Evolutionary conservation across 2,113 vertebrate genomes (phyloP).

Genomic region (Pseudolaguvia tuberculata): DNA sequence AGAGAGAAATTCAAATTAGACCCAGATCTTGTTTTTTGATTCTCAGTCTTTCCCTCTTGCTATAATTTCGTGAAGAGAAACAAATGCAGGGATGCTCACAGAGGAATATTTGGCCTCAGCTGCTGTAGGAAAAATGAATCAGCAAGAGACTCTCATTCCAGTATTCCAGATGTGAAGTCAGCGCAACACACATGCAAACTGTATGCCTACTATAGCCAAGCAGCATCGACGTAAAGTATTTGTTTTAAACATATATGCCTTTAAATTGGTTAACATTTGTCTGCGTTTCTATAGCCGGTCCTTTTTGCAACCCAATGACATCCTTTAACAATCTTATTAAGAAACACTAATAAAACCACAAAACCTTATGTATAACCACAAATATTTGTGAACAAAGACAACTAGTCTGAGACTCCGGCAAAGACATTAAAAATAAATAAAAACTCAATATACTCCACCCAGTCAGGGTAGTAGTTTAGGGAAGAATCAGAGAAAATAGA

Average conservation of each 20-base stretch:
- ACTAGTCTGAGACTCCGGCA: not conserved
- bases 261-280: not conserved
- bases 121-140: constrained; percentile 41
- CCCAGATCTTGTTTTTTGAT: constrained; percentile 43
- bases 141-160: constrained; percentile 37
- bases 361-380: not conserved
- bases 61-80: constrained; percentile 45
- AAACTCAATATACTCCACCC: not conserved
- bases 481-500: not conserved
- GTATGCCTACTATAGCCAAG: constrained; percentile 19
- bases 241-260: not conserved
- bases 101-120: constrained; percentile 37
- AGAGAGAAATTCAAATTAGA: constrained; percentile 37
- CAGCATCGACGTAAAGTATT: not conserved
- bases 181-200: constrained; percentile 23
- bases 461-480: not conserved
- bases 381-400: not conserved
- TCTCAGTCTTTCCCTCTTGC: constrained; percentile 19
- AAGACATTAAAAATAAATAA: not conserved
- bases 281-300: not conserved
- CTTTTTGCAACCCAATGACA: not conserved
- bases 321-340: not conserved
- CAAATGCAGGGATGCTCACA: constrained; percentile 42
- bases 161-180: constrained; percentile 48
- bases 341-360: not conserved